A percentile compares a stretch with the other conserved stretches of the same genome.
Conservation (phyloP, 2,797 vertebrate genomes). For the Pseudotriccus pelzelni region DNA sequence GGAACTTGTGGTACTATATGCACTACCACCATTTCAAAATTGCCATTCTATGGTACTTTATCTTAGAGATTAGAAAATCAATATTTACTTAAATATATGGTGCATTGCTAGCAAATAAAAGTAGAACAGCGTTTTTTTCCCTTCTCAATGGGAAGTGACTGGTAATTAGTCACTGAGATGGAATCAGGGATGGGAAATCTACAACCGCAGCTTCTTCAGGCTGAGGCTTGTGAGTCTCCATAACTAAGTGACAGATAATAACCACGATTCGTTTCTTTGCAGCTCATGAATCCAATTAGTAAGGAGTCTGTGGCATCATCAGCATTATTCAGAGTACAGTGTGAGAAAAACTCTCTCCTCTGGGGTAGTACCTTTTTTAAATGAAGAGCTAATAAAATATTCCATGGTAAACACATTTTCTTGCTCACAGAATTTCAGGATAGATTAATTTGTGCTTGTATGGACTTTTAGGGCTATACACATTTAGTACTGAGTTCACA, state of each 20-base stretch:
- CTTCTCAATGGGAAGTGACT: background rate
- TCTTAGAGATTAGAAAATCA: slow-evolving; percentile 57
- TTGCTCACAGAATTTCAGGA: background rate
- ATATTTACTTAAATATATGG: slow-evolving; percentile 61
- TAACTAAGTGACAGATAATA: background rate
- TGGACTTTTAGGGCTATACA: slow-evolving; percentile 17
- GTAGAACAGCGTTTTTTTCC: background rate
- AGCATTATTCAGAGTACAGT: slow-evolving; percentile 14
- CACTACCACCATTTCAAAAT: background rate
- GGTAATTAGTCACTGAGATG: slow-evolving; percentile 41
- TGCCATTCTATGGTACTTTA: slow-evolving; percentile 19
- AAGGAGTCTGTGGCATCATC: background rate
- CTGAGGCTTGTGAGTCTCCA: background rate
- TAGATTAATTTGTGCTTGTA: slow-evolving; percentile 35
- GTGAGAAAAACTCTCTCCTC: background rate
- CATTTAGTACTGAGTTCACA: slow-evolving; percentile 39
- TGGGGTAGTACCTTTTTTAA: background rate
- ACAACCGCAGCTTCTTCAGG: background rate
- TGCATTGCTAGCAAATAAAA: slow-evolving; percentile 49
- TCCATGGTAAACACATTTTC: slow-evolving; percentile 31
- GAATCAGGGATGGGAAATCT: background rate
- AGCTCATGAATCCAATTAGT: background rate
- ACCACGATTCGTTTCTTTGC: background rate
- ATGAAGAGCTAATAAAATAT: slow-evolving; percentile 27
- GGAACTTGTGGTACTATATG: background rate